Evolutionary conservation across 2,113 vertebrate species (phyloP).

Genomic region (Grus americana): DNA sequence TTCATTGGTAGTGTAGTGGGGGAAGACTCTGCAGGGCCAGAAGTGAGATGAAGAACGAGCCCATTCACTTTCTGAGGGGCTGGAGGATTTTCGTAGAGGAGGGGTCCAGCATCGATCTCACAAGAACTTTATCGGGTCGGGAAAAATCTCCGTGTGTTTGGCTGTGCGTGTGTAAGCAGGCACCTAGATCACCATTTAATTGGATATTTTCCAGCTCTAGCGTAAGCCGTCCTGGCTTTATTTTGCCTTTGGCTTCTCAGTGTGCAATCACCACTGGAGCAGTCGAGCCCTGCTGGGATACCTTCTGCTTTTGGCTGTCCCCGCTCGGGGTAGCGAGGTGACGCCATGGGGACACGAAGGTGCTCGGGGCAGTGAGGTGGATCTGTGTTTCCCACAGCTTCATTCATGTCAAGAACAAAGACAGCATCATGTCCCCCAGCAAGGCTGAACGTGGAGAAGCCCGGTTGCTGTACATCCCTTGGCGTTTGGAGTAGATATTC

Average conservation of each 20-base stretch:
- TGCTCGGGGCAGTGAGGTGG: neutral
- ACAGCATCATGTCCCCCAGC: neutral
- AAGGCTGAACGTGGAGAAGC: neutral
- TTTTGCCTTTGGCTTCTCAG: neutral
- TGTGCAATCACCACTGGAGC: neutral
- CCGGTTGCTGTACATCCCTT: neutral
- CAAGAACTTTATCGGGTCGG: neutral
- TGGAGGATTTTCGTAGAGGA: neutral
- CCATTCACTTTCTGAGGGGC: neutral
- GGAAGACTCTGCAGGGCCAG: neutral
- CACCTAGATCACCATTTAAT: neutral
- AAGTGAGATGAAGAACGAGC: neutral
- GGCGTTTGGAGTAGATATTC: neutral
- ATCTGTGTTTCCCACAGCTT: neutral
- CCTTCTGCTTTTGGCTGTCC: neutral
- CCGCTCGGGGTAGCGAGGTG: neutral
- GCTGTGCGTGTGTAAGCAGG: neutral
- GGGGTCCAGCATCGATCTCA: neutral
- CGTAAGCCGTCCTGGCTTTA: neutral
- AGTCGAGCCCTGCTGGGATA: rapidly evolving
- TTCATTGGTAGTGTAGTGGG: neutral
- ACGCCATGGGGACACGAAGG: neutral
- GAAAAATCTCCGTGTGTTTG: neutral
- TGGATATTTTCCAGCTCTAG: neutral
- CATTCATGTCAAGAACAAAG: neutral